Percentiles rank a stretch among this genome's conserved stretches.
Conservation (phyloP, 2,888 invertebrate species). For the Drosophila anceps region DNA sequence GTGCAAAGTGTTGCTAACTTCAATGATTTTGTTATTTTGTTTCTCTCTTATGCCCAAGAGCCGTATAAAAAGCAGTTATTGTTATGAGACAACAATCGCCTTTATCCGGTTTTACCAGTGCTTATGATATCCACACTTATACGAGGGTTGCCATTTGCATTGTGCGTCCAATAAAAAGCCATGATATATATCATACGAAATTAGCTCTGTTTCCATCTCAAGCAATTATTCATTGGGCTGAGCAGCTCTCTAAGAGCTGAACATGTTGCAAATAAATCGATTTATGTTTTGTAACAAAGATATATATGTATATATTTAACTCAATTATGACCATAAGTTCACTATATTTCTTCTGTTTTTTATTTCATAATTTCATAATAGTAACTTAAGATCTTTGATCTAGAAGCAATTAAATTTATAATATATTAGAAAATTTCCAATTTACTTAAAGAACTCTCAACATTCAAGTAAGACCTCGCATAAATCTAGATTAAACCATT, state of each 20-base stretch:
- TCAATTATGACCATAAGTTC: background rate
- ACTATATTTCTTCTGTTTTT: background rate
- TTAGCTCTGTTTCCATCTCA: background rate
- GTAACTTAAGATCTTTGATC: background rate
- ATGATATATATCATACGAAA: background rate
- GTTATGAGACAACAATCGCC: slow-evolving; percentile 63
- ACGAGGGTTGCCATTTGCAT: slow-evolving; percentile 3
- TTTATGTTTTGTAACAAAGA: background rate
- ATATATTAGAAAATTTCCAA: background rate
- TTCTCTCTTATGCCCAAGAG: slow-evolving; percentile 41
- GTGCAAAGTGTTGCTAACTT: slow-evolving; percentile 36
- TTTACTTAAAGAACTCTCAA: background rate
- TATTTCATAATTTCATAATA: background rate
- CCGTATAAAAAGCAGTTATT: slow-evolving; percentile 61
- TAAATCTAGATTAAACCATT: slow-evolving; percentile 1
- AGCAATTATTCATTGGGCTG: background rate
- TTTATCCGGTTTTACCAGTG: slow-evolving; percentile 69
- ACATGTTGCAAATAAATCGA: background rate
- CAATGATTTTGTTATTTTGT: slow-evolving; percentile 61
- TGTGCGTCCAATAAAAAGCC: background rate
- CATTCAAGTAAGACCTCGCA: background rate
- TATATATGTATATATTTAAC: background rate
- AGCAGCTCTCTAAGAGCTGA: background rate
- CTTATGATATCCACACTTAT: slow-evolving; percentile 28
- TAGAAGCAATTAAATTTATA: background rate